A percentile compares a stretch with the other conserved stretches of the same genome.
These are phyloP conservation scores for Hyla sarda DNA, from an alignment of 2,113 vertebrate genomes.

Conservation along the genomic window DNA sequence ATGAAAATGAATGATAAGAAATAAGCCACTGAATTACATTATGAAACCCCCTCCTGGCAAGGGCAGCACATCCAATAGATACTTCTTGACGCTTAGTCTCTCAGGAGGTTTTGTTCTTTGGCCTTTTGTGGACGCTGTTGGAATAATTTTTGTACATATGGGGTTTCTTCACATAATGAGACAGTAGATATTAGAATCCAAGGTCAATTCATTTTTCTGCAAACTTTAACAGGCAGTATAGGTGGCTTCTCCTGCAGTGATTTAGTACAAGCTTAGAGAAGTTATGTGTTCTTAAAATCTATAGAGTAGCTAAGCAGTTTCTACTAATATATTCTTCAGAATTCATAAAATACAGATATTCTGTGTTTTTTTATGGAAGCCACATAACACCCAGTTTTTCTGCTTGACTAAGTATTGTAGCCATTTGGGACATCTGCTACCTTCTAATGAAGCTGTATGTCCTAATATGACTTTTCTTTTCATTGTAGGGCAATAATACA, in stretches of 20 bases:
- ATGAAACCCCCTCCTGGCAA: conserved; percentile 18
- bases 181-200: conserved; percentile 8
- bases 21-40: neutral
- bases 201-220: conserved; percentile 8
- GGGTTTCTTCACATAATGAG: conserved; percentile 1
- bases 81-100: neutral
- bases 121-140: conserved; percentile 8
- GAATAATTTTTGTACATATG: conserved; percentile 24
- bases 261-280: neutral
- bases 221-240: conserved; percentile 13
- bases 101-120: conserved; percentile 8
- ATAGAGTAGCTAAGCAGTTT: neutral
- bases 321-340: neutral
- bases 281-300: neutral
- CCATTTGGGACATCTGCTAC: neutral
- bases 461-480: too few relatives aligned
- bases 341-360: neutral
- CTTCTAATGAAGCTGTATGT: too few relatives aligned
- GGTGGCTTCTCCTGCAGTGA: neutral
- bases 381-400: neutral
- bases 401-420: neutral
- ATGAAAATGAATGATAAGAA: neutral
- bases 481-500: too few relatives aligned
- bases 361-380: too few relatives aligned
- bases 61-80: conserved; percentile 40